These are phyloP conservation scores for Carterocephalus palaemon DNA, from an alignment of 2,888 invertebrate species.

Conservation along the genomic window DNA sequence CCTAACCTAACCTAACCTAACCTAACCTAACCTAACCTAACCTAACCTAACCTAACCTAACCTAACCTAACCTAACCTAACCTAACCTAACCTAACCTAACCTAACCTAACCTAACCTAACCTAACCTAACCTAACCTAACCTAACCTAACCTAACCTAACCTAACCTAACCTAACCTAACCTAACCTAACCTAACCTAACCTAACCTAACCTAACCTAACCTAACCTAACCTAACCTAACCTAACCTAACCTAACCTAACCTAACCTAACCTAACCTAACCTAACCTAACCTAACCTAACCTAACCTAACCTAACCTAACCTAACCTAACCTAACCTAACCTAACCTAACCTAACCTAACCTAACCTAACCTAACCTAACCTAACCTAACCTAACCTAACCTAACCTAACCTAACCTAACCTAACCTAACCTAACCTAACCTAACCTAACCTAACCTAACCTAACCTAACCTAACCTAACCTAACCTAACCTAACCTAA, in stretches of 20 bases:
- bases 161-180: conserved; percentile 25
- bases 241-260: conserved; percentile 26
- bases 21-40: conserved; percentile 20
- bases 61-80: conserved; percentile 25
- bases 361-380: conserved; percentile 30
- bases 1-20: conserved; percentile 23
- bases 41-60: conserved; percentile 17
- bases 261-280: conserved; percentile 27
- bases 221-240: conserved; percentile 25
- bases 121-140: conserved; percentile 26
- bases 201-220: conserved; percentile 26
- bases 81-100: conserved; percentile 26
- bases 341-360: conserved; percentile 26
- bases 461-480: conserved; percentile 29
- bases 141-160: conserved; percentile 25
- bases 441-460: conserved; percentile 28
- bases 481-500: conserved; percentile 29
- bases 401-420: conserved; percentile 30
- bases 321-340: conserved; percentile 26
- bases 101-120: conserved; percentile 26
- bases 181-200: conserved; percentile 23
- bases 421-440: conserved; percentile 29
- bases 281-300: conserved; percentile 24
- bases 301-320: conserved; percentile 22
- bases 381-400: conserved; percentile 30